These are phyloP conservation scores for Cyanocitta stelleri DNA, from an alignment of 2,113 vertebrate species.

Conservation along the genomic window DNA sequence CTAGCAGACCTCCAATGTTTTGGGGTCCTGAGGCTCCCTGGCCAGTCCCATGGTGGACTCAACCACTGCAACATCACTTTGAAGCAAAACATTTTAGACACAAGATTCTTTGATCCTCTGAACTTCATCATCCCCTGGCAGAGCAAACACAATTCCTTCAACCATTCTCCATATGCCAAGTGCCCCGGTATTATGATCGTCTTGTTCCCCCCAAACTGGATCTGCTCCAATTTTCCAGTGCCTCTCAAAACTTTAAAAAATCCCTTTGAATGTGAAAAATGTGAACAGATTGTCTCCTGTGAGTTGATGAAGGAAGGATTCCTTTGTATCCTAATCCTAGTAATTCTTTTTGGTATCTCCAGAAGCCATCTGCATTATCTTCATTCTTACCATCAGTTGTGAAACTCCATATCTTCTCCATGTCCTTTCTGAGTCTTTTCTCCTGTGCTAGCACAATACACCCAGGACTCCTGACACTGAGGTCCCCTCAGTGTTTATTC, in stretches of 20 bases:
- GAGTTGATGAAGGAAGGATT: neutral
- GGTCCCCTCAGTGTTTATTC: neutral
- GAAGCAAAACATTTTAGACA: neutral
- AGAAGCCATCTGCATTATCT: neutral
- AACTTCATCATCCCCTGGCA: fast-evolving
- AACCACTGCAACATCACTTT: neutral
- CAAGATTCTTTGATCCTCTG: neutral
- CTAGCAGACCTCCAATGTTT: too few species aligned
- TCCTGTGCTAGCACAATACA: neutral
- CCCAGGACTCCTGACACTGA: neutral
- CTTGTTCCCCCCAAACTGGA: neutral
- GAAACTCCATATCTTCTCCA: neutral
- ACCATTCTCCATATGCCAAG: neutral
- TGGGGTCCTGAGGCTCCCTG: too few species aligned
- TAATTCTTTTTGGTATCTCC: neutral
- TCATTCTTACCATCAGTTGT: neutral
- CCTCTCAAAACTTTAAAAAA: neutral
- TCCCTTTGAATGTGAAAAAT: neutral
- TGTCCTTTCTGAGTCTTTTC: neutral
- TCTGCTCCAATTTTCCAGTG: fast-evolving
- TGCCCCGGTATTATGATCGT: neutral
- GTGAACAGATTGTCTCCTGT: neutral
- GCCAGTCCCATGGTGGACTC: too few species aligned
- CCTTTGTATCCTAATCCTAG: neutral
- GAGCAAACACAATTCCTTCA: neutral